phyloP scores from a whole-genome alignment of 1,140 invertebrate species.

The Formica selysi region DNA sequence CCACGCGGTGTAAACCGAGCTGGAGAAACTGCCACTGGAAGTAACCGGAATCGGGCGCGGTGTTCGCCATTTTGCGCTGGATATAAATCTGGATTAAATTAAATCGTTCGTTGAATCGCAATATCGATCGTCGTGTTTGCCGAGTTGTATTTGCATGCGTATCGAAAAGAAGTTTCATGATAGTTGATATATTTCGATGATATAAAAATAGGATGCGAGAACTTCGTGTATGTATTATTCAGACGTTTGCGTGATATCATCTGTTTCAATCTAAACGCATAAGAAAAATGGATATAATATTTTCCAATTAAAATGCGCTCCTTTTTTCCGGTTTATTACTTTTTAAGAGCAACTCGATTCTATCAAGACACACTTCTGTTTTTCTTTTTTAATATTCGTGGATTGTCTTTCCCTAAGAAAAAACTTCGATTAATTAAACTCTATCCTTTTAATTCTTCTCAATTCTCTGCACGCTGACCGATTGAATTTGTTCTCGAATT shows the following conservation, averaged over 20 bases:
- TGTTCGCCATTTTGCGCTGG: conserved; percentile 23
- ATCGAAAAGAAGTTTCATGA: background rate
- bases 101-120: conserved; percentile 61
- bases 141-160: conserved; percentile 27
- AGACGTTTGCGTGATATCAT: background rate
- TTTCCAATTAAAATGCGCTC: background rate
- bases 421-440: background rate
- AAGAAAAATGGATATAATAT: background rate
- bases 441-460: conserved; percentile 9
- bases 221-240: background rate
- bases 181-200: background rate
- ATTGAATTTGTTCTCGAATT: conserved; percentile 18
- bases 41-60: conserved; percentile 60
- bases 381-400: background rate
- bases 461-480: background rate
- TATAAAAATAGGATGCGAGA: background rate
- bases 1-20: conserved; percentile 76
- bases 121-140: conserved; percentile 48
- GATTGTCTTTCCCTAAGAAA: background rate
- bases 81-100: conserved; percentile 75
- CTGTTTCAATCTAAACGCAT: background rate
- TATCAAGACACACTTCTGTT: background rate
- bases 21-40: conserved; percentile 56
- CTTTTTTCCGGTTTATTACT: background rate
- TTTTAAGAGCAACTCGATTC: background rate